Percentiles rank a stretch among this genome's conserved stretches.
These are phyloP conservation scores for Neoarius graeffei DNA, from an alignment of 2,113 vertebrate genomes.

Conservation along the genomic window DNA sequence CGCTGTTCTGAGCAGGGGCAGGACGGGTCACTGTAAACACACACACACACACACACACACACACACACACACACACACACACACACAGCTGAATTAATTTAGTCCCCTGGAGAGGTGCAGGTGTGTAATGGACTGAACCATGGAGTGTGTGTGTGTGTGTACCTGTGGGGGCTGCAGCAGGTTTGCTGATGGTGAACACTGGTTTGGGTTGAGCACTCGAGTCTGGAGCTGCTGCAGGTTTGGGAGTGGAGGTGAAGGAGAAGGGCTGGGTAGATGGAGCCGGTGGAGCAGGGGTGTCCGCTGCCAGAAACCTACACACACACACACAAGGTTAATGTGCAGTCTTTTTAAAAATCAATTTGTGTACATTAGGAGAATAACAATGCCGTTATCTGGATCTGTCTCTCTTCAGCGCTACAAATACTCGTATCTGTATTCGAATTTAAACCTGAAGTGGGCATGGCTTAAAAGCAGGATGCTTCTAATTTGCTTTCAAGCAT, in stretches of 20 bases:
- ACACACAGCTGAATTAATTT: neutral
- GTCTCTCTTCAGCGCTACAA: neutral
- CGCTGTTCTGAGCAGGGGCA: slow-evolving; percentile 17
- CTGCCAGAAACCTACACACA: slow-evolving; percentile 75
- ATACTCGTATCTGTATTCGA: neutral
- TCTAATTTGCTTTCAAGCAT: too few species aligned
- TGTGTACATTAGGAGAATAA: neutral
- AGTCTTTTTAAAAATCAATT: neutral
- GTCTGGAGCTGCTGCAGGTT: slow-evolving; percentile 59
- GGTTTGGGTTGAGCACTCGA: slow-evolving; percentile 44
- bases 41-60: slow-evolving; percentile 10
- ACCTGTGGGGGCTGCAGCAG: slow-evolving; percentile 60
- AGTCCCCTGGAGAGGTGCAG: neutral
- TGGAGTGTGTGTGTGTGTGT: neutral
- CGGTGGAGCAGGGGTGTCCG: slow-evolving; percentile 65
- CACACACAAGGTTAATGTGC: neutral
- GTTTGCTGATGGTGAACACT: slow-evolving; percentile 47
- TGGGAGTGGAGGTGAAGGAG: slow-evolving; percentile 74
- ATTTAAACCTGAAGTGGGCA: neutral
- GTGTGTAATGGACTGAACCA: neutral
- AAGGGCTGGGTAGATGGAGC: slow-evolving; percentile 61
- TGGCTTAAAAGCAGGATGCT: neutral
- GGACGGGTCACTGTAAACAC: slow-evolving; percentile 32
- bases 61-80: neutral
- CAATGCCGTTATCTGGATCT: neutral